Evolutionary conservation across 1,140 invertebrate genomes (phyloP), one percentile per base, ranked within the genome.

Genomic region (Tyrophagus putrescentiae): DNA sequence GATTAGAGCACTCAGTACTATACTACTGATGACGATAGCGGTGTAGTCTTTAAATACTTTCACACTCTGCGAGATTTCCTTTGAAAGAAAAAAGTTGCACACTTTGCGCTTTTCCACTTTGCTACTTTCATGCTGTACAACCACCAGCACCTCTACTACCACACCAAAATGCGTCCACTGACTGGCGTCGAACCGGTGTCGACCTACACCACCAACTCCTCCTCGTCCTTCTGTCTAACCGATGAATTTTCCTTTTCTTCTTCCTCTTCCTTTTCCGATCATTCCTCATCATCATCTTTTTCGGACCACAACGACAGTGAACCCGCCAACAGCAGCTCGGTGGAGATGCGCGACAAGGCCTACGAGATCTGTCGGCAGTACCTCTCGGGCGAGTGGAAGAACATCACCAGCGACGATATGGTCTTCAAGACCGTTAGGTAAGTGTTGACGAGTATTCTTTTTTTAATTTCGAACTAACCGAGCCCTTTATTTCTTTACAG

Each of bases 321-420:
- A 25, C 52, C 52, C n/a, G 13, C 52, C 9, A 54, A 23, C 27
- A 11, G 13, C n/a, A 31, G 13, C 25, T 54, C 52, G 27, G 9
- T 5, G 16, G 84, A 87, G 70, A 86, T 88, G 80, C 75, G 81
- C 42, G 78, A 84, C 63, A 80, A 84, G 64, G 85, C 87, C n/a
- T 81, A 83, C 4, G 78, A 82, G 65, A 85, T 91, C 66, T 90
- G 87, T 73, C 78, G 84, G 63, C 85, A 89, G 72, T 90, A 87
- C 71, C 76, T 92, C 32, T 80, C 84, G 65, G 87, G 87, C 6
- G 80, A 83, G 1, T 92, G 87, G 87, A 87, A 86, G 68, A 79
- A 77, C 16, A 83, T 87, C 9, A 81, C 79, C 5, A 73, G 82
- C 0, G 72, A 81, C 27, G 83, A 85, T 29, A 80, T 90, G 64